A percentile compares a stretch with the other conserved stretches of the same genome.
phyloP scores from a whole-genome alignment of 2,888 invertebrate genomes.

The Aphelenchoides bicaudatus region DNA sequence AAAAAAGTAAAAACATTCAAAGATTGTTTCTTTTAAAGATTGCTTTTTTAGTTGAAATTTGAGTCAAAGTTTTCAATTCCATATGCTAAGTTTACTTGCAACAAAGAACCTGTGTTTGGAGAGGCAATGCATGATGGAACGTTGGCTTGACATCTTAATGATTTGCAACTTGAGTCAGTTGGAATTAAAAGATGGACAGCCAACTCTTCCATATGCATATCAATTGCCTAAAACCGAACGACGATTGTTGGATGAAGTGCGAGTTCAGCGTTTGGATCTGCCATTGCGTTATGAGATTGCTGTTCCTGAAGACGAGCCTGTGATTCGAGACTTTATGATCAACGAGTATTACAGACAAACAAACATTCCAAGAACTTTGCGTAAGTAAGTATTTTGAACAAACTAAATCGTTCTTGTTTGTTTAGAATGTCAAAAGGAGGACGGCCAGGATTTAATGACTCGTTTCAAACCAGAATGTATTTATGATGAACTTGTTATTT shows the following conservation, averaged over 20 bases:
- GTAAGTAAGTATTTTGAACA: no score
- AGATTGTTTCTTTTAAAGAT: not conserved
- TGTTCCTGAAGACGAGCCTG: not conserved
- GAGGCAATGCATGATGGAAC: slow-evolving; percentile 1
- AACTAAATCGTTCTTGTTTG: no score
- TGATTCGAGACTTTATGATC: not conserved
- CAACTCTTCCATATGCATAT: not conserved
- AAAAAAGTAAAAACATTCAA: not conserved
- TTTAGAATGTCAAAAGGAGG: not conserved
- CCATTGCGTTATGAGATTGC: slow-evolving; percentile 5
- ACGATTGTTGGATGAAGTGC: not conserved
- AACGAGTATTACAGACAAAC: slow-evolving; percentile 8
- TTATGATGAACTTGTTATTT: not conserved
- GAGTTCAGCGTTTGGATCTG: slow-evolving; percentile 1
- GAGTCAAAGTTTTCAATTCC: no score
- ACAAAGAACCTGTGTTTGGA: not conserved
- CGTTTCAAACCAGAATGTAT: not conserved
- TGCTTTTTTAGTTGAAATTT: no score
- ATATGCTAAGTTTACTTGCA: not conserved
- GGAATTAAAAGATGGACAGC: no score
- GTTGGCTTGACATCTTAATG: no score
- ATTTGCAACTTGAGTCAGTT: no score
- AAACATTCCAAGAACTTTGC: not conserved
- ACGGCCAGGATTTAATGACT: not conserved
- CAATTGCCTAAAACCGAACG: not conserved